Conservation (phyloP, 2,888 invertebrate genomes). For the Drosophila meridiana region DNA sequence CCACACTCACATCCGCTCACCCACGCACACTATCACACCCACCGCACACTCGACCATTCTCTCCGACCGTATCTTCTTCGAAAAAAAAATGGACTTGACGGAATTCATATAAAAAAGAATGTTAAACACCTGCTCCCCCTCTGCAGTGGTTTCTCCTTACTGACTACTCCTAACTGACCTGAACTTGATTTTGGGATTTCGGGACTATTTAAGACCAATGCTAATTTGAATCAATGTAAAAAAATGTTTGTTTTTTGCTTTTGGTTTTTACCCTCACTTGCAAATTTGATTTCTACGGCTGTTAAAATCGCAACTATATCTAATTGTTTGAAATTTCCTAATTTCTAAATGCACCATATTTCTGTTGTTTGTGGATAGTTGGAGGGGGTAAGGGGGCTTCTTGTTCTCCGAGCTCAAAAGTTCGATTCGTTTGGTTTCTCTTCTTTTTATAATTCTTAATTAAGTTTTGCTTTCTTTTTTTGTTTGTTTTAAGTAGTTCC, state of each 20-base stretch:
- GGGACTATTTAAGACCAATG: neutral
- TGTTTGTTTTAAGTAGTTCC: conserved; percentile 22
- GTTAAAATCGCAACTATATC: conserved; percentile 2
- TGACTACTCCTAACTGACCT: conserved; percentile 1
- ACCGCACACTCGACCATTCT: neutral
- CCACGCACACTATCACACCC: neutral
- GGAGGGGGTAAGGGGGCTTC: neutral
- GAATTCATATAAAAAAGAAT: conserved; percentile 32
- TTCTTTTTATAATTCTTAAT: neutral
- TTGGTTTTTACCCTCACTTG: neutral
- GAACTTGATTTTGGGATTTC: neutral
- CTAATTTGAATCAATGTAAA: neutral
- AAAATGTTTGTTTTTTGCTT: neutral
- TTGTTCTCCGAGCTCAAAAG: neutral
- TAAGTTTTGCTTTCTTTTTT: neutral
- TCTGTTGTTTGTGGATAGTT: neutral
- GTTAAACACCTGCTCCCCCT: neutral
- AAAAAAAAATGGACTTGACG: conserved; percentile 46
- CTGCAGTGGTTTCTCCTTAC: neutral
- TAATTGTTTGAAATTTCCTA: conserved; percentile 3
- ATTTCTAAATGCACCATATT: conserved; percentile 2
- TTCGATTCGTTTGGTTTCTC: neutral
- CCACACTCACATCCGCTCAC: neutral
- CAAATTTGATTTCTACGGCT: neutral
- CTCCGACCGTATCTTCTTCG: neutral